Evolutionary conservation across 2,113 vertebrate genomes (phyloP).

Genomic region (Epinephelus cyanopodus): DNA sequence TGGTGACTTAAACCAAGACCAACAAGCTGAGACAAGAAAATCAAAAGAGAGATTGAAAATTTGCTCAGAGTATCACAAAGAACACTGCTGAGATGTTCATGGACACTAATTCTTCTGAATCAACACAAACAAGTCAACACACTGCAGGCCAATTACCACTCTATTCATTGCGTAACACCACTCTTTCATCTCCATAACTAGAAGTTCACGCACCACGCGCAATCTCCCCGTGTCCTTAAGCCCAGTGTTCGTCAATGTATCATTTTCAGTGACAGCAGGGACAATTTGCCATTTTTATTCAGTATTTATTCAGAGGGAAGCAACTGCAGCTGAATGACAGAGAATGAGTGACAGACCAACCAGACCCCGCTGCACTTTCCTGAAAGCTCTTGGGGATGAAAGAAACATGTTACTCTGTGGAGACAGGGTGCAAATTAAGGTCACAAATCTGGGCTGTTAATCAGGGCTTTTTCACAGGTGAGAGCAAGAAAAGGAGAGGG

Average conservation of each 20-base stretch:
- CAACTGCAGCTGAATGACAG: slow-evolving; percentile 53
- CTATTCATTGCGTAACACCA: slow-evolving; percentile 19
- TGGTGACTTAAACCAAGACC: slow-evolving; percentile 1
- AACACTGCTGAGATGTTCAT: neutral
- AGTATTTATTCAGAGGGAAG: slow-evolving; percentile 10
- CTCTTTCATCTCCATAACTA: slow-evolving; percentile 38
- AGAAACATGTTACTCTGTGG: slow-evolving; percentile 55
- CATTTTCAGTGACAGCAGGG: slow-evolving; percentile 57
- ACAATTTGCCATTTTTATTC: slow-evolving; percentile 63
- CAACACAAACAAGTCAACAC: slow-evolving; percentile 40
- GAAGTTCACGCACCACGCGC: slow-evolving; percentile 1
- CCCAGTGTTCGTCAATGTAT: slow-evolving; percentile 42
- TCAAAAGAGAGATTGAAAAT: neutral
- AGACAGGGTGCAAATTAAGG: slow-evolving; percentile 65
- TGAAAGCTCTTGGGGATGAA: slow-evolving; percentile 61
- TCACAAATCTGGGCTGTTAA: slow-evolving; percentile 64
- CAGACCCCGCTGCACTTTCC: slow-evolving; percentile 56
- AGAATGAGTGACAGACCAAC: slow-evolving; percentile 62
- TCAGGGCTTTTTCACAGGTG: slow-evolving; percentile 70
- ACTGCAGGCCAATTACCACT: slow-evolving; percentile 41
- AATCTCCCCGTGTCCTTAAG: slow-evolving; percentile 35
- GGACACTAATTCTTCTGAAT: slow-evolving; percentile 28
- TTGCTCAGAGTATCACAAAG: slow-evolving; percentile 5
- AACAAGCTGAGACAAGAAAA: slow-evolving; percentile 1
- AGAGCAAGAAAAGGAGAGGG: slow-evolving; percentile 43